Percentiles rank a stretch among this genome's conserved stretches.
Conservation (phyloP, 2,888 invertebrate species). For the Thalpophila matura region DNA sequence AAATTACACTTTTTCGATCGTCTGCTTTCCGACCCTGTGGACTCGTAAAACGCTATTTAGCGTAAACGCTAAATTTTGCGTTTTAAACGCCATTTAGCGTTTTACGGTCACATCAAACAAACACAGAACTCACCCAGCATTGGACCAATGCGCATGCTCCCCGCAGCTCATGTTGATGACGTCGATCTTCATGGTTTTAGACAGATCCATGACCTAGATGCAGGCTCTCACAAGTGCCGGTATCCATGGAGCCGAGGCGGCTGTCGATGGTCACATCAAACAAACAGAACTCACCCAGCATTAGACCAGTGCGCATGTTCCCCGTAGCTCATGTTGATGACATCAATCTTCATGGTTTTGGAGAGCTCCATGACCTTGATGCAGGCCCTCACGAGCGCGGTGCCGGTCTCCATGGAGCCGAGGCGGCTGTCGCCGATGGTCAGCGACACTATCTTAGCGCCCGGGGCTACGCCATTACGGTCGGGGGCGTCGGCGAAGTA, state of each 20-base stretch:
- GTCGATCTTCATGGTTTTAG: constrained; percentile 92
- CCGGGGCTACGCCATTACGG: constrained; percentile 98
- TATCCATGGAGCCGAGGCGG: background rate
- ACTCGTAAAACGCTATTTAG: too few species aligned
- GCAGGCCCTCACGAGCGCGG: constrained; percentile 97
- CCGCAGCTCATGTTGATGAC: constrained; percentile 99
- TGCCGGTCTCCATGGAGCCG: constrained; percentile 99
- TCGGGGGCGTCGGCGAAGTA: constrained; percentile 96
- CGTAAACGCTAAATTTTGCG: too few species aligned
- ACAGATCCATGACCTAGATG: constrained; percentile 95
- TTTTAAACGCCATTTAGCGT: too few species aligned
- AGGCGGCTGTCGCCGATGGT: constrained; percentile 98
- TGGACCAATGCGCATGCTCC: constrained; percentile 98
- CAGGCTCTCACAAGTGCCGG: constrained; percentile 97
- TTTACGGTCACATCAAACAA: too few species aligned
- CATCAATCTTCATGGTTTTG: constrained; percentile 92
- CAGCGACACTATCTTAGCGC: constrained; percentile 97
- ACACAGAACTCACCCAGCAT: constrained; percentile 95
- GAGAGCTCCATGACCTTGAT: constrained; percentile 95
- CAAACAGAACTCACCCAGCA: constrained; percentile 92
- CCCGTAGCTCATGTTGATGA: constrained; percentile 99
- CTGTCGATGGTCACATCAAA: background rate
- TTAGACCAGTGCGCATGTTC: constrained; percentile 98
- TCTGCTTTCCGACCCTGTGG: too few species aligned
- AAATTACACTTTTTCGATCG: too few species aligned